Percentiles rank a stretch among this genome's conserved stretches.
phyloP scores from a whole-genome alignment of 1,140 invertebrate species.

The Spodoptera frugiperda region DNA sequence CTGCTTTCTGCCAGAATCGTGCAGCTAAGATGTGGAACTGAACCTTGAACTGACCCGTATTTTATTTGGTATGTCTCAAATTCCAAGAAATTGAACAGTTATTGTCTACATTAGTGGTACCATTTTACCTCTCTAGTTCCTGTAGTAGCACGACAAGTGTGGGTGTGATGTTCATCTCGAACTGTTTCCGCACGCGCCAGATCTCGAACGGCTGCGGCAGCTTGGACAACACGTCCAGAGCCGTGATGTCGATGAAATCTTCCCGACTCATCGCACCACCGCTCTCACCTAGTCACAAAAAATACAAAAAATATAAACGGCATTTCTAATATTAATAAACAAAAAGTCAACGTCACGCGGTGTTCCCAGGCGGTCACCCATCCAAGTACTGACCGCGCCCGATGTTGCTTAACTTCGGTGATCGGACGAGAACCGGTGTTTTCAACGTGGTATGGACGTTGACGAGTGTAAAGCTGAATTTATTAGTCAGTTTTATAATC shows the following conservation, averaged over 20 bases:
- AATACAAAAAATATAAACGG: slow-evolving; percentile 4
- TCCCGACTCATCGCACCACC: slow-evolving; percentile 90
- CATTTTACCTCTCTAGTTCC: slow-evolving; percentile 90
- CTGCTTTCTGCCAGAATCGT: too few relatives aligned
- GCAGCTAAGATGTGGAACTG: too few relatives aligned
- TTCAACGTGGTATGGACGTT: slow-evolving; percentile 34
- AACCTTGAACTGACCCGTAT: too few relatives aligned
- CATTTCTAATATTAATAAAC: not conserved
- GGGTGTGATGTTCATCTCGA: slow-evolving; percentile 92
- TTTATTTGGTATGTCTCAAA: too few relatives aligned
- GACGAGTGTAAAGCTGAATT: not conserved
- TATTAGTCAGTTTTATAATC: not conserved
- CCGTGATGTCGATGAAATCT: slow-evolving; percentile 93
- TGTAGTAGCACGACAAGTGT: slow-evolving; percentile 95
- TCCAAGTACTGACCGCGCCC: slow-evolving; percentile 56
- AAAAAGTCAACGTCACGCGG: slow-evolving; percentile 59
- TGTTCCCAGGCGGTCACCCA: slow-evolving; percentile 59
- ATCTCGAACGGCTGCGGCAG: slow-evolving; percentile 92
- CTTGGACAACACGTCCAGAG: slow-evolving; percentile 91
- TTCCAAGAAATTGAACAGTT: too few relatives aligned
- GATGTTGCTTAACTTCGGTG: slow-evolving; percentile 62
- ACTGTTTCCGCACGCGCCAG: slow-evolving; percentile 91
- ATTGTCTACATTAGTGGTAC: too few relatives aligned
- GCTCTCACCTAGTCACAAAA: slow-evolving; percentile 73
- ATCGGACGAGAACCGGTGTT: slow-evolving; percentile 55